These are phyloP conservation scores for Anisognathus igniventris DNA, from an alignment of 2,797 vertebrate species.

Conservation along the genomic window DNA sequence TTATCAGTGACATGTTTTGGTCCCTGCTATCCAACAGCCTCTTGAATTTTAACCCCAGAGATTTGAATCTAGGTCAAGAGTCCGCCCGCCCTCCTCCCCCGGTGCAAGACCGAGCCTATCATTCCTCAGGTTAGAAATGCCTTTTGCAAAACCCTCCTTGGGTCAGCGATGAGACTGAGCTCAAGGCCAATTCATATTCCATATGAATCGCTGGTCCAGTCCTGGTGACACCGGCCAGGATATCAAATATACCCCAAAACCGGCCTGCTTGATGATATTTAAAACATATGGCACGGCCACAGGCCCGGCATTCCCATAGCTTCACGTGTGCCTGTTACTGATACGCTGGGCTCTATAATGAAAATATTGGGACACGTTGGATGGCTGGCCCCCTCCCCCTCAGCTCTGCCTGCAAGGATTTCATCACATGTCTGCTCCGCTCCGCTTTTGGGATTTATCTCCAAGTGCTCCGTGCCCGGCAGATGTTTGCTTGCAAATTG, in stretches of 20 bases:
- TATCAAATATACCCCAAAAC: not conserved
- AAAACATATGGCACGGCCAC: conserved; percentile 17
- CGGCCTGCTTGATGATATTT: not conserved
- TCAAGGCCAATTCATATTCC: conserved; percentile 27
- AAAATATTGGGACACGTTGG: not conserved
- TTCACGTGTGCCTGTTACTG: not conserved
- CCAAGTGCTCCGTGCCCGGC: not conserved
- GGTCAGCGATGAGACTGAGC: not conserved
- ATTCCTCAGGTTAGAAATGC: not conserved
- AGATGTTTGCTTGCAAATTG: not conserved
- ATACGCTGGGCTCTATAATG: not conserved
- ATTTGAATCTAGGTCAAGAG: conserved; percentile 55
- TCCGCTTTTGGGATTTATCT: conserved; percentile 28
- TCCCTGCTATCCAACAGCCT: not conserved
- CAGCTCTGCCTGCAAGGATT: conserved; percentile 25
- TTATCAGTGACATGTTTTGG: conserved; percentile 37
- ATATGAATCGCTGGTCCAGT: not conserved
- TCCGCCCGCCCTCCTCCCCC: not conserved
- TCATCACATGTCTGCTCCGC: not conserved
- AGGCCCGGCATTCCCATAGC: not conserved
- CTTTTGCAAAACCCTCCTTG: conserved; percentile 29
- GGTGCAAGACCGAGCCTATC: not conserved
- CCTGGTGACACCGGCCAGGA: not conserved
- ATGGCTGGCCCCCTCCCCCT: not conserved
- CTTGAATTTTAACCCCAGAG: conserved; percentile 32